Evolutionary conservation across 2,888 invertebrate species (phyloP), one percentile per base, ranked within the genome.

Genomic region (Leucoptera coffeella): DNA sequence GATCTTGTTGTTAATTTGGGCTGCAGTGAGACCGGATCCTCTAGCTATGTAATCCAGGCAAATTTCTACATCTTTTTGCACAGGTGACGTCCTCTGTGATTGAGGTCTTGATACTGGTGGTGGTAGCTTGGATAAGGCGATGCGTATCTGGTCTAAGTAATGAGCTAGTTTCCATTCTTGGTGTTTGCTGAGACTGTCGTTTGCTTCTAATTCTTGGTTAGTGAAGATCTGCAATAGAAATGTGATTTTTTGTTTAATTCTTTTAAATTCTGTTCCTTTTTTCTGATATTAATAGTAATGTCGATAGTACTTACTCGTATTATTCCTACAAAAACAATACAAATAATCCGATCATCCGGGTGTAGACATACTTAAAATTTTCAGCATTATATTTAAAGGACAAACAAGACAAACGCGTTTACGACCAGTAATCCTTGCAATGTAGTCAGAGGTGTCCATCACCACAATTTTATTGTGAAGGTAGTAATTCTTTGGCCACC

Each of bases 1-100:
- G 27, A 73, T 60, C 45, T 71, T 72, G 32, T 64, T 64, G 30
- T 74, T 57, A 25, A 74, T 56, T 46, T 76, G 75, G 14, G 76
- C 75, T 17, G 74, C 74, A 17, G 69, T 53, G 12, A 80, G 46
- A 2, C 79, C 80, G 45, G 78, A 75, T 7, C 80, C 79, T 44
- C 74, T 61, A 1, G 75, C 78, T 3, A 76, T 57, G 39, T 77
- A 78, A 37, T 73, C 67, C 3, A 72, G 50, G 9, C 6, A 7
- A 17, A 17, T 7, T 17, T 17, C 6, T 6, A 72, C 67, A 32
- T 55, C 57, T 31, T 62, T 59, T 29, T 49, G 33, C 7, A 5
- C 40, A 17, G 59, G 49, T 3, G 60, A 52, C 7, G 51, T 52
- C 39, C 52, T 47, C 36, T 56, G 60, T 9, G 53, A 54, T 12